These are phyloP conservation scores for Lepisosteus oculatus DNA, from an alignment of 2,113 vertebrate species.

Conservation along the genomic window DNA sequence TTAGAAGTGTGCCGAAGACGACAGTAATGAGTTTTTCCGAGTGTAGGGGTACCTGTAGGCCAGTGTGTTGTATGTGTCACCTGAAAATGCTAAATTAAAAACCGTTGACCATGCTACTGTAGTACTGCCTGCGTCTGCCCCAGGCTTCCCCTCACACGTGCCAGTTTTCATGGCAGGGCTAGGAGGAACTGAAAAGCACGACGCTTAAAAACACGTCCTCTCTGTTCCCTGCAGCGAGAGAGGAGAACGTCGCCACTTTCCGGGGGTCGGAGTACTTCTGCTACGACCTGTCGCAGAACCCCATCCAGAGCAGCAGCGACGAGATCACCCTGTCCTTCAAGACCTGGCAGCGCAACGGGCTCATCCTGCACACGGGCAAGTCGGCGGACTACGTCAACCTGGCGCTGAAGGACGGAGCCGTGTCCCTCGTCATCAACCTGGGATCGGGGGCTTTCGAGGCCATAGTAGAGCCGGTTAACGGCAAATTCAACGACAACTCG, in stretches of 20 bases:
- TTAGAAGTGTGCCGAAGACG: no score
- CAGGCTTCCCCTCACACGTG: no score
- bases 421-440: conserved; percentile 96
- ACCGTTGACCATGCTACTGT: no score
- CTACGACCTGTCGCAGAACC: conserved; percentile 96
- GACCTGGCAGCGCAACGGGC: conserved; percentile 94
- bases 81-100: no score
- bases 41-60: no score
- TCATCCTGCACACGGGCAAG: conserved; percentile 97
- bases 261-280: conserved; percentile 96
- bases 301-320: conserved; percentile 97
- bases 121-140: no score
- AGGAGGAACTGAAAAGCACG: neutral
- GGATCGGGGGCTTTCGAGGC: conserved; percentile 97
- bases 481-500: conserved; percentile 97
- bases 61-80: no score
- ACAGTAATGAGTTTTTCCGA: no score
- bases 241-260: conserved; percentile 96
- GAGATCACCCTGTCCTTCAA: conserved; percentile 98
- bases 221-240: conserved; percentile 69
- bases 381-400: conserved; percentile 97
- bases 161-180: no score
- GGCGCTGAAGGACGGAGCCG: conserved; percentile 91
- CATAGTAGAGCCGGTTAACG: conserved; percentile 95
- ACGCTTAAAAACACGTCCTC: conserved; percentile 7